Conservation (phyloP, 2,888 invertebrate species). For the Lochmaea crataegi region DNA sequence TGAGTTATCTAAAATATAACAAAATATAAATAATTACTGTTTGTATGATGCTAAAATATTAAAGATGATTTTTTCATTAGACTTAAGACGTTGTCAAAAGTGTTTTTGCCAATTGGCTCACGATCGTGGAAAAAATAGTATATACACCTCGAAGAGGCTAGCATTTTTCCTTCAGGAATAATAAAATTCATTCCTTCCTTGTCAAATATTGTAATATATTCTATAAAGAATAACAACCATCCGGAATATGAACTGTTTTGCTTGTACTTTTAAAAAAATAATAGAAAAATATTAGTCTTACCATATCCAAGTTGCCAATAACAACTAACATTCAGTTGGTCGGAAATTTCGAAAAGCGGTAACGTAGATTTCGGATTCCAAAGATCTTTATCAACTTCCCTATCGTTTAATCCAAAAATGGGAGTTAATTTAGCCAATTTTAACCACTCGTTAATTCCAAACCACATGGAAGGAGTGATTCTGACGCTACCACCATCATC, state of each 20-base stretch:
- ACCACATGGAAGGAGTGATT: conserved; percentile 61
- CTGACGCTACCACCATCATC: conserved; percentile 49
- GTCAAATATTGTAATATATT: too few relatives aligned
- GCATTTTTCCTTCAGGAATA: too few relatives aligned
- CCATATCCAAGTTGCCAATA: conserved; percentile 83
- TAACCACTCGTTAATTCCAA: conserved; percentile 68
- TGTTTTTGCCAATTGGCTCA: too few relatives aligned
- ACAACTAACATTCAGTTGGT: conserved; percentile 72
- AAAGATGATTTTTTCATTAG: not conserved
- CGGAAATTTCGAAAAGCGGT: conserved; percentile 76
- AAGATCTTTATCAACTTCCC: conserved; percentile 65
- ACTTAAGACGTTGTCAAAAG: too few relatives aligned
- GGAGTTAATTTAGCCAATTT: conserved; percentile 72
- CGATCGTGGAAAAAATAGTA: too few relatives aligned
- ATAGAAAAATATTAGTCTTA: conserved; percentile 58
- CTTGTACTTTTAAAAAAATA: too few relatives aligned
- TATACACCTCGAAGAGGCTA: not conserved
- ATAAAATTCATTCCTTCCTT: too few relatives aligned
- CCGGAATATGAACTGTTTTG: too few relatives aligned
- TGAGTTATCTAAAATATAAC: conserved; percentile 64
- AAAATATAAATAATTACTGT: not conserved
- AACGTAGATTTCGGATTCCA: conserved; percentile 79
- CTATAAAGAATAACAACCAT: too few relatives aligned
- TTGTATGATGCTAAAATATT: not conserved
- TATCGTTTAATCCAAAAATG: conserved; percentile 76